Conservation (phyloP, 1,140 invertebrate species). For the Wasmannia auropunctata region DNA sequence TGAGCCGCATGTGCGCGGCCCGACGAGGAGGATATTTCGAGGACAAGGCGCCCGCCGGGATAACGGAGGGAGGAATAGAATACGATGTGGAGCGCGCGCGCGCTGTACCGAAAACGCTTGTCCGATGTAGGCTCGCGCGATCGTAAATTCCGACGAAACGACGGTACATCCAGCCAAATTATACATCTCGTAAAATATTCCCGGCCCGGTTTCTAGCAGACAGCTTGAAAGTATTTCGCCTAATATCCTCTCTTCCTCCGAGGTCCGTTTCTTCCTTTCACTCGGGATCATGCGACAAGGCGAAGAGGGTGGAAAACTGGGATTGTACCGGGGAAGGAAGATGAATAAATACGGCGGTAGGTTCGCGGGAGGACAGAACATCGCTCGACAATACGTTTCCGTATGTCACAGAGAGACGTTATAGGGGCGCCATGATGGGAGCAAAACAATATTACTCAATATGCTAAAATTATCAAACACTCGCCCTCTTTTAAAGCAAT, state of each 20-base stretch:
- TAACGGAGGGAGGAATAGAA: conserved; percentile 34
- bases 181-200: conserved; percentile 76
- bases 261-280: not conserved
- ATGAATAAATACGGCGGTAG: conserved; percentile 60
- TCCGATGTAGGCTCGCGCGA: conserved; percentile 32
- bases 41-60: not conserved
- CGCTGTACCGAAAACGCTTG: conserved; percentile 3
- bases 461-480: conserved; percentile 60
- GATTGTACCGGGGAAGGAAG: not conserved
- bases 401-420: conserved; percentile 3
- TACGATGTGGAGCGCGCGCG: not conserved
- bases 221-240: conserved; percentile 67
- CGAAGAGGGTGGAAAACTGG: not conserved
- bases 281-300: not conserved
- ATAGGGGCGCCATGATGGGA: not conserved
- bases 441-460: conserved; percentile 59
- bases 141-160: conserved; percentile 63
- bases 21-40: conserved; percentile 19
- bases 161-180: conserved; percentile 70
- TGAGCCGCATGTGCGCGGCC: conserved; percentile 9
- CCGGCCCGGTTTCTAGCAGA: conserved; percentile 32
- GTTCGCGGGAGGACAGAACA: not conserved
- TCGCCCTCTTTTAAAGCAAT: not conserved
- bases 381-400: conserved; percentile 48
- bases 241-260: conserved; percentile 60